These are phyloP conservation scores for Heptranchias perlo DNA, from an alignment of 2,113 vertebrate genomes.

Conservation along the genomic window DNA sequence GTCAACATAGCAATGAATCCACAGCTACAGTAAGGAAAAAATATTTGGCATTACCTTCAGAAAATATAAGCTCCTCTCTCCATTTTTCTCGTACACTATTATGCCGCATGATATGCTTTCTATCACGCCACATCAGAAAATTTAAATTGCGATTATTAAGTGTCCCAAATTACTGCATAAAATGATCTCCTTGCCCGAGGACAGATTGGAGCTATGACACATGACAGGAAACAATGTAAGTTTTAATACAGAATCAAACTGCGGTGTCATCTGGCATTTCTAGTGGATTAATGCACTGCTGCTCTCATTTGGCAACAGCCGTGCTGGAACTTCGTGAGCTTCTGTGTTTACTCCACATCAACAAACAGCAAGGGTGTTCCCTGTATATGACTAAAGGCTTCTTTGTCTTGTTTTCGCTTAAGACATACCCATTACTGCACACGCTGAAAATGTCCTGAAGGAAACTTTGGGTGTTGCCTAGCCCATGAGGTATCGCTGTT, in stretches of 20 bases:
- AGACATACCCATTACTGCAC: neutral
- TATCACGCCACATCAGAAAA: neutral
- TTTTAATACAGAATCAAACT: neutral
- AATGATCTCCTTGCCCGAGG: conserved; percentile 22
- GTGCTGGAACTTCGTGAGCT: neutral
- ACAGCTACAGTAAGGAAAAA: neutral
- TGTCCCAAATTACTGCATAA: neutral
- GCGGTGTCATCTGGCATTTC: neutral
- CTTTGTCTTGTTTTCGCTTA: neutral
- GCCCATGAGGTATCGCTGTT: neutral
- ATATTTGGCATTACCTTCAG: conserved; percentile 9
- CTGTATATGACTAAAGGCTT: neutral
- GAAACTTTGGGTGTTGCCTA: neutral
- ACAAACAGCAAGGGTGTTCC: neutral
- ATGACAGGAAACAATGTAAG: neutral
- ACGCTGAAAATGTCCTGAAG: neutral
- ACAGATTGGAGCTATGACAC: neutral
- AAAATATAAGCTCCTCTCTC: conserved; percentile 13
- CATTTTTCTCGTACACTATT: neutral
- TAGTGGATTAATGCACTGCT: neutral
- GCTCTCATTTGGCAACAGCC: neutral
- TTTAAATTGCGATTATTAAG: neutral
- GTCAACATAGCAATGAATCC: neutral
- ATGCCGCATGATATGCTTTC: neutral
- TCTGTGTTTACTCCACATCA: neutral